Percentiles rank a stretch among this genome's conserved stretches.
phyloP scores from a whole-genome alignment of 2,113 vertebrate species.

The Trematomus loennbergii region DNA sequence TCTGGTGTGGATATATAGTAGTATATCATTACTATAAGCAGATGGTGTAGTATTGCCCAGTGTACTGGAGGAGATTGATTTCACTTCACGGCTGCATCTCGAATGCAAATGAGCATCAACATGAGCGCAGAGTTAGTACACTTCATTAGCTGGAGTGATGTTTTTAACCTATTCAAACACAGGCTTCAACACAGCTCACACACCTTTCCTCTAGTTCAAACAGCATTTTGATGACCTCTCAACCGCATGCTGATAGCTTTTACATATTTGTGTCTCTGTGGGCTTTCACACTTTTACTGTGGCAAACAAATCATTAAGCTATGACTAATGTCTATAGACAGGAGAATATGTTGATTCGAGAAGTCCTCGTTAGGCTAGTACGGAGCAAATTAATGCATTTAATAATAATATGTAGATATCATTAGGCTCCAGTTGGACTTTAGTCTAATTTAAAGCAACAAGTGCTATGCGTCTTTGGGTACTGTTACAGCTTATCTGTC shows the following conservation, averaged over 20 bases:
- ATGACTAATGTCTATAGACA: background rate
- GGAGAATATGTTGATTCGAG: too few relatives aligned
- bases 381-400: too few relatives aligned
- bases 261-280: background rate
- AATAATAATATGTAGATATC: too few relatives aligned
- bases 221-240: conserved; percentile 7
- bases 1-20: background rate
- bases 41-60: background rate
- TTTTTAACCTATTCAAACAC: background rate
- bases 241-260: too few relatives aligned
- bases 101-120: conserved; percentile 26
- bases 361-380: too few relatives aligned
- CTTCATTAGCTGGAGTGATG: conserved; percentile 20
- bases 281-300: too few relatives aligned
- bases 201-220: background rate
- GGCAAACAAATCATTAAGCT: background rate
- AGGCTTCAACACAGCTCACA: conserved; percentile 6
- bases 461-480: too few relatives aligned
- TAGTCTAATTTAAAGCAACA: too few relatives aligned
- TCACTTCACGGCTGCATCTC: background rate
- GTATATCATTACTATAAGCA: background rate
- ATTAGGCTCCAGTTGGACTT: too few relatives aligned
- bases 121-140: conserved; percentile 1
- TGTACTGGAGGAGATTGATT: background rate
- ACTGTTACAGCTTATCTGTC: too few relatives aligned